Evolutionary conservation across 1,140 invertebrate species (phyloP).

Genomic region (Apis laboriosa): DNA sequence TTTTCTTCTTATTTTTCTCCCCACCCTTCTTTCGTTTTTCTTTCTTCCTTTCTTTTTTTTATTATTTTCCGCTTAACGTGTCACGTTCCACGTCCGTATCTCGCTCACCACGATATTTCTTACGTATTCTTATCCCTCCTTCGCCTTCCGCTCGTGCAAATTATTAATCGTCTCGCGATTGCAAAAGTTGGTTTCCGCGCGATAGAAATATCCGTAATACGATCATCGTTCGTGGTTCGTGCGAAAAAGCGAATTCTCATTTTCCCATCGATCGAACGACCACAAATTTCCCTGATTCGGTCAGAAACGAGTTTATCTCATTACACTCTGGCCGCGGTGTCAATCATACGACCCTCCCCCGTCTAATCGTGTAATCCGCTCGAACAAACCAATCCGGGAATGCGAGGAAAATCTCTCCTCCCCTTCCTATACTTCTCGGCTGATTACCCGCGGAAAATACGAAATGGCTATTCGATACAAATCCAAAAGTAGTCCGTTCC

Average conservation of each 20-base stretch:
- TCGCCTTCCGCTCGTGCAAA: not conserved
- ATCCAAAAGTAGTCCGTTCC: not conserved
- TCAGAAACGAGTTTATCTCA: constrained; percentile 70
- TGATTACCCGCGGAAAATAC: constrained; percentile 22
- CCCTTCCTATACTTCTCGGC: constrained; percentile 20
- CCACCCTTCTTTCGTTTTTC: constrained; percentile 29
- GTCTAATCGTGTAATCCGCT: constrained; percentile 72
- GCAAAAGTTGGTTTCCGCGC: not conserved
- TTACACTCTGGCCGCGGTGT: constrained; percentile 68
- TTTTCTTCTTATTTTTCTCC: not conserved
- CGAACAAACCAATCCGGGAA: constrained; percentile 67
- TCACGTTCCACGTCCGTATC: constrained; percentile 33
- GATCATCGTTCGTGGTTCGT: not conserved
- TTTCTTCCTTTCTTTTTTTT: not conserved
- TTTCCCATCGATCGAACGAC: constrained; percentile 50
- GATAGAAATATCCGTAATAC: not conserved
- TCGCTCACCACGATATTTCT: constrained; percentile 12
- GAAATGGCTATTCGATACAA: constrained; percentile 14
- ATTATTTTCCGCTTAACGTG: not conserved
- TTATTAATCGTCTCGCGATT: not conserved
- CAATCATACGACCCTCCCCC: constrained; percentile 72
- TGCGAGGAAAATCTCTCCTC: constrained; percentile 52
- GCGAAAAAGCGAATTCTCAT: constrained; percentile 21
- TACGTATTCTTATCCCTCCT: not conserved
- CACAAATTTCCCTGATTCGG: constrained; percentile 56